phyloP scores from a whole-genome alignment of 2,113 vertebrate genomes.

The Cyanoramphus novaezelandiae region DNA sequence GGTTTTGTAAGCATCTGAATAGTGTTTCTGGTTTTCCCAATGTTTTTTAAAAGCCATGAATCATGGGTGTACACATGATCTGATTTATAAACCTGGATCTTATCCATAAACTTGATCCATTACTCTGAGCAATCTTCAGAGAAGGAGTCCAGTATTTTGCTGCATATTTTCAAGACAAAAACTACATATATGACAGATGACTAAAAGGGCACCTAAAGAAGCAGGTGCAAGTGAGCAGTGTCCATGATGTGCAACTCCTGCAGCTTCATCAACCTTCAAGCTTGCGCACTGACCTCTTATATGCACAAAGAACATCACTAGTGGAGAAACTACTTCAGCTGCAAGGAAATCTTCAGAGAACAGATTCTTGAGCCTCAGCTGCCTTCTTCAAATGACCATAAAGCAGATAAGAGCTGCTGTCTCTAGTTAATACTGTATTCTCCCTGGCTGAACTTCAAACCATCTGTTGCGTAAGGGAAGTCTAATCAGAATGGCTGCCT shows the following conservation, averaged over 20 bases:
- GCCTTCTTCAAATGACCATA: not conserved
- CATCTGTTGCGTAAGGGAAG: not conserved
- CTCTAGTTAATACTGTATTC: not conserved
- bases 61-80: not conserved
- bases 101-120: not conserved
- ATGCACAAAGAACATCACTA: not conserved
- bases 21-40: not conserved
- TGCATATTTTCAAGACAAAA: not conserved
- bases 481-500: not conserved
- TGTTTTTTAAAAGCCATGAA: not conserved
- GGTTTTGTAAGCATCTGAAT: not conserved
- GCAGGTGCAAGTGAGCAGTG: not conserved
- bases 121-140: not conserved
- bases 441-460: slow-evolving; percentile 19
- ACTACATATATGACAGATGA: not conserved
- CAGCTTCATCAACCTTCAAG: not conserved
- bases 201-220: not conserved
- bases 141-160: not conserved
- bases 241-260: not conserved
- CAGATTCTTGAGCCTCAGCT: not conserved
- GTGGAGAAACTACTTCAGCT: not conserved
- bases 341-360: not conserved
- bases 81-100: not conserved
- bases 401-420: not conserved
- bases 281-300: not conserved